Conservation (phyloP, 1,140 invertebrate species). For the Brachionus paranguensis region DNA sequence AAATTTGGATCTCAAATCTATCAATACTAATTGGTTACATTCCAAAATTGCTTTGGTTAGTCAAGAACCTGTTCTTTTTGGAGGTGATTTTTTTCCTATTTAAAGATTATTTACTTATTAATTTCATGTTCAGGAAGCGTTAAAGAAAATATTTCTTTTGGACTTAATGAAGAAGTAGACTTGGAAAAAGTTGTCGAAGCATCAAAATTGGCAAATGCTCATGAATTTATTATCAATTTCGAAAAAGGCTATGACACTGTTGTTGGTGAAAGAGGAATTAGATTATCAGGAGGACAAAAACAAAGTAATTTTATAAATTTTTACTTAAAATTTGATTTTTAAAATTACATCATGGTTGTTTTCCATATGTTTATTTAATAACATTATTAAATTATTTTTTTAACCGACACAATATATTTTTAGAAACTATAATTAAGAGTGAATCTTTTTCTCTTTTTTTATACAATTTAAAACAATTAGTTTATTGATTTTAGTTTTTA, state of each 20-base stretch:
- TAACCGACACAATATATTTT: neutral
- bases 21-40: conserved; percentile 58
- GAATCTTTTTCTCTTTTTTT: no score
- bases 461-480: no score
- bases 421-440: neutral
- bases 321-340: no score
- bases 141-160: conserved; percentile 62
- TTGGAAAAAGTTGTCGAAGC: conserved; percentile 66
- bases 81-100: conserved; percentile 63
- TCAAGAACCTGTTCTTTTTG: conserved; percentile 80
- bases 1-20: conserved; percentile 41
- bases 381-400: neutral
- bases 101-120: neutral
- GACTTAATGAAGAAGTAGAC: conserved; percentile 84
- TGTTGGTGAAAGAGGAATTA: conserved; percentile 52
- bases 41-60: conserved; percentile 67
- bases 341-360: no score
- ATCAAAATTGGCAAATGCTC: conserved; percentile 77
- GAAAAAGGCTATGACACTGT: conserved; percentile 49
- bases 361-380: no score
- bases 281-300: conserved; percentile 54
- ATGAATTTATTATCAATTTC: conserved; percentile 67
- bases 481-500: no score
- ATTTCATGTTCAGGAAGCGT: conserved; percentile 58
- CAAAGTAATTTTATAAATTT: conserved; percentile 52